phyloP scores from a whole-genome alignment of 2,888 invertebrate genomes.

The Sabatieria punctata region DNA sequence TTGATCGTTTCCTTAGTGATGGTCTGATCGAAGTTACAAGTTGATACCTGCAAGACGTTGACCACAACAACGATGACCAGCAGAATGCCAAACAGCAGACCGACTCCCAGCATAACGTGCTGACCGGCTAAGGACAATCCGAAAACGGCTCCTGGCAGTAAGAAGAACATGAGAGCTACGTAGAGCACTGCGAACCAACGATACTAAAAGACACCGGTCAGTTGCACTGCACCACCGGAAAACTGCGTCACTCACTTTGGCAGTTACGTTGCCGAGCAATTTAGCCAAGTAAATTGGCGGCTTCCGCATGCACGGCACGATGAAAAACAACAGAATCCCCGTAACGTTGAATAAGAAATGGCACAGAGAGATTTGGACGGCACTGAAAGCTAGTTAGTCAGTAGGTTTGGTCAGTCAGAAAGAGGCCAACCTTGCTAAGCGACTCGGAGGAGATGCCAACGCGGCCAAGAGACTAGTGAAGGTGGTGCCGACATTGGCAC shows the following conservation, averaged over 20 bases:
- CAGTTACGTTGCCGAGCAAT: constrained; percentile 39
- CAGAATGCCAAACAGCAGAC: constrained; percentile 17
- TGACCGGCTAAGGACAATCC: constrained; percentile 30
- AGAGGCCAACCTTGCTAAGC: too few relatives aligned
- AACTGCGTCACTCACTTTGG: constrained; percentile 28
- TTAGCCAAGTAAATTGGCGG: constrained; percentile 39
- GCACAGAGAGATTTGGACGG: constrained; percentile 40
- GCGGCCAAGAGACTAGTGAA: constrained; percentile 42
- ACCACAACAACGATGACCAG: constrained; percentile 22
- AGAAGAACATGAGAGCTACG: constrained; percentile 19
- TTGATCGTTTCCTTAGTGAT: too few relatives aligned
- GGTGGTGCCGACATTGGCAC: constrained; percentile 44
- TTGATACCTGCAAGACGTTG: constrained; percentile 28
- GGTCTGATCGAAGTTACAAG: too few relatives aligned
- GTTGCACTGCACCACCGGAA: constrained; percentile 27
- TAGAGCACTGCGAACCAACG: constrained; percentile 41
- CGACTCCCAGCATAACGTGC: constrained; percentile 22
- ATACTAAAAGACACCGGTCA: constrained; percentile 33
- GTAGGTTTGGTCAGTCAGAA: background rate
- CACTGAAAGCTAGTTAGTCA: constrained; percentile 17
- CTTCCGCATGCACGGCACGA: constrained; percentile 38
- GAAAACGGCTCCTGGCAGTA: constrained; percentile 30
- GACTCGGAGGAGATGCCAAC: constrained; percentile 27
- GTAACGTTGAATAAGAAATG: constrained; percentile 44
- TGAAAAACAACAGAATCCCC: constrained; percentile 40